phyloP scores from a whole-genome alignment of 2,113 vertebrate genomes.

The Podarcis raffonei region DNA sequence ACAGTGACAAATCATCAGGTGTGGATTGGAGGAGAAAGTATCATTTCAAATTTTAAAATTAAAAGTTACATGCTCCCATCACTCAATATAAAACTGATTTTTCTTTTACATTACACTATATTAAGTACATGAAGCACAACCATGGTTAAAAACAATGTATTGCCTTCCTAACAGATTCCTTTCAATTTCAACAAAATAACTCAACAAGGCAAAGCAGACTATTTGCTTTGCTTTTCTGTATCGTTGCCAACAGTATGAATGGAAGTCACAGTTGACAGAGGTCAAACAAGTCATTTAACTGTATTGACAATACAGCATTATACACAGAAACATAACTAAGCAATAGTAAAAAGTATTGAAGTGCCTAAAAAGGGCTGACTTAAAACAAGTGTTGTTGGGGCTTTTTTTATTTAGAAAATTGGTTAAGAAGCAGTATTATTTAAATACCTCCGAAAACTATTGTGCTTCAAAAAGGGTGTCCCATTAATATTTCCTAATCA shows the following conservation, averaged over 20 bases:
- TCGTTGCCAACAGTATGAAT: conserved; percentile 45
- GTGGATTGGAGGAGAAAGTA: neutral
- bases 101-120: conserved; percentile 13
- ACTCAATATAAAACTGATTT: conserved; percentile 23
- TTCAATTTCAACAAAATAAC: neutral
- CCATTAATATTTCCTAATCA: neutral
- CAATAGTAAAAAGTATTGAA: conserved; percentile 39
- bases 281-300: conserved; percentile 59
- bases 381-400: conserved; percentile 4
- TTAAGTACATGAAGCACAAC: neutral
- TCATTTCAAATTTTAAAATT: neutral
- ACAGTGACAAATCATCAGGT: conserved; percentile 8
- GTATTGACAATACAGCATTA: conserved; percentile 43
- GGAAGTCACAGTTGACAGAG: conserved; percentile 54
- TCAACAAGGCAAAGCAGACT: neutral
- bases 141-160: neutral
- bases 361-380: conserved; percentile 70
- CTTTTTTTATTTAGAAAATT: neutral
- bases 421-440: too few species aligned
- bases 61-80: neutral
- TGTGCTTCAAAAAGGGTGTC: neutral
- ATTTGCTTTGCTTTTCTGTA: neutral
- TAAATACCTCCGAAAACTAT: neutral
- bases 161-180: neutral
- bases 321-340: neutral